Evolutionary conservation across 1,140 invertebrate species (phyloP), one percentile per base, ranked within the genome.

Genomic region (Arion vulgaris): DNA sequence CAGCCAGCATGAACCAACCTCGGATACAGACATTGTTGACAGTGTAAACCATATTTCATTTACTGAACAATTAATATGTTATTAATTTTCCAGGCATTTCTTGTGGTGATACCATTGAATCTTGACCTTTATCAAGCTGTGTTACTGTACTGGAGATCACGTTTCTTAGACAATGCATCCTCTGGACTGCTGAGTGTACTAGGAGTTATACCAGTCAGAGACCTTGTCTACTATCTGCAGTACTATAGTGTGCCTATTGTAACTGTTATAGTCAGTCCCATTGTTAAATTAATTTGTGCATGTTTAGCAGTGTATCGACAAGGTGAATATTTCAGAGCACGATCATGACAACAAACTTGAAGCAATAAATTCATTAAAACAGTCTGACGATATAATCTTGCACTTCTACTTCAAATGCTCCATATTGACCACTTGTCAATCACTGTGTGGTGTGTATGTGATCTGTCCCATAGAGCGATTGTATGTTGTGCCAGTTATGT

Each of bases 241-340:
- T 79, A 68, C 38, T 79, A 79, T 39, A 79, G 77, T 79, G 62
- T 79, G 23, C 77, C 77, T 5, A 68, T 79, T 26, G 62, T 39
- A 13, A 79, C 77, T 39, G 77, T 79, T 39, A n/a, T 79, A 39
- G 9, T 79, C 15, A 68, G 53, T 39, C 77, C 77, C 11, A 34
- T 79, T 4, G n/a, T 79, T n/a, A 45, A 79, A 32, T 69, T 79
- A 39, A 5, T 2, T 28, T 49, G 53, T 66, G 36, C 53, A 2
- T 79, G 53, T 51, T 68, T 41, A 15, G 34, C 77, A 28, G 57
- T 79, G 7, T 69, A 79, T n/a, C 74, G 79, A 74, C 74, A 77
- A 38, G 74, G 74, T 57, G 74, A 77, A 57, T 77, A 77, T 57
- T 32, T 77, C 15, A 57, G 49, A 38, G 15, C 28, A 5, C 7